Percentiles rank a stretch among this genome's conserved stretches.
Evolutionary conservation across 2,113 vertebrate species (phyloP).

Genomic region (Myrmecophaga tridactyla): DNA sequence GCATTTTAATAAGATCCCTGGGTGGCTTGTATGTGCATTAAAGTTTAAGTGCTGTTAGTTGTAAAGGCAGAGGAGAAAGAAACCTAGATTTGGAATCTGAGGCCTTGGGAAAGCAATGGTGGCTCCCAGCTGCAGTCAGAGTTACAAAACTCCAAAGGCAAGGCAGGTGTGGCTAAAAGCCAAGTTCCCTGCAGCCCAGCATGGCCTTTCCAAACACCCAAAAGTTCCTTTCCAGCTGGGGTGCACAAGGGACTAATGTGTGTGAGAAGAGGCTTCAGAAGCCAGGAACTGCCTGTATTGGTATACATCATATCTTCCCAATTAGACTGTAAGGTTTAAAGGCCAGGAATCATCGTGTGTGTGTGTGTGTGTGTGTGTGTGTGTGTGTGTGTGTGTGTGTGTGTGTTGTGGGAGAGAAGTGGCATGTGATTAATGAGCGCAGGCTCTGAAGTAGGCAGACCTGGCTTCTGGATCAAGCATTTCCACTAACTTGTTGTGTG

Average conservation of each 20-base stretch:
- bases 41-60: neutral
- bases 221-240: neutral
- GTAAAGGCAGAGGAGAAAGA: neutral
- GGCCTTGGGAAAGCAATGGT: neutral
- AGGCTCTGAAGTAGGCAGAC: neutral
- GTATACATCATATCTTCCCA: neutral
- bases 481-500: neutral
- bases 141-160: neutral
- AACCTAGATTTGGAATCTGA: slow-evolving; percentile 10
- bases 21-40: neutral
- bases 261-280: neutral
- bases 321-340: slow-evolving; percentile 16
- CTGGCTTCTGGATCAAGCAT: slow-evolving; percentile 1
- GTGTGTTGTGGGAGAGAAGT: neutral
- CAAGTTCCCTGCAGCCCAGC: neutral
- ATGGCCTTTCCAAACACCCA: neutral
- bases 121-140: neutral
- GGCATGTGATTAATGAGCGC: slow-evolving; percentile 20
- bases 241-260: neutral
- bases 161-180: neutral
- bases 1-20: slow-evolving; percentile 47
- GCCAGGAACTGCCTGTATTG: neutral
- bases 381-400: too few species aligned
- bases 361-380: too few species aligned
- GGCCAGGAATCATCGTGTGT: neutral